Base-by-base conservation (phyloP, 2,888 invertebrate genomes). In the Tubiluchus corallicola region DNA sequence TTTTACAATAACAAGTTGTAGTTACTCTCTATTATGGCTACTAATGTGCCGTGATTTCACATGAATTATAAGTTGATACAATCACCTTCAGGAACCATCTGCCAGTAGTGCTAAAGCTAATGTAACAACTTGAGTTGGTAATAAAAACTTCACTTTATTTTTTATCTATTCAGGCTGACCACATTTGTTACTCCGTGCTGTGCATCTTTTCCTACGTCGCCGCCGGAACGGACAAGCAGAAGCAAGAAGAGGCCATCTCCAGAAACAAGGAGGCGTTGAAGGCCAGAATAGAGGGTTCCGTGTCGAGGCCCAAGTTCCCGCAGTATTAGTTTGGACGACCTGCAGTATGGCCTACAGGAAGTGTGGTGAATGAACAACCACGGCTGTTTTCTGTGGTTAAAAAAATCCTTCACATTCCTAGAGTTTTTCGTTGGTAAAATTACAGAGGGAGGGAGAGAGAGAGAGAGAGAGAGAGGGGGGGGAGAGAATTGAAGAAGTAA, bases 121-220 rank as follows among this genome's bases (percentile, higher is more conserved):
- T n/a, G n/a, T n/a, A n/a, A n/a, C n/a, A n/a, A n/a, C n/a, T n/a
- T n/a, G n/a, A n/a, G n/a, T n/a, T n/a, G n/a, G n/a, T n/a, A n/a
- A n/a, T n/a, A n/a, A n/a, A n/a, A n/a, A n/a, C n/a, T n/a, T n/a
- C n/a, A n/a, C n/a, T n/a, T n/a, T n/a, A n/a, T n/a, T n/a, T n/a
- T n/a, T n/a, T n/a, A n/a, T n/a, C 29, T 9, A 21, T 48, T 45
- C 69, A 96, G 94, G 92, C 96, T 63, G 90, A 94, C 69, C 92
- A 96, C 69, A 98, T 98, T 60, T 96, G 94, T 69, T 98, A 98
- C 69, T 88, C 98, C 56, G 94, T 98, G 50, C 73, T 98, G 55
- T 98, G 98, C 72, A 90, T 98, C 53, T 98, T 98, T 71, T 96
- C 96, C 42, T 96, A 96, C 71, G 78, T 94, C 62, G 94, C 94